These are phyloP conservation scores for Holotrichia oblita DNA, from an alignment of 1,140 invertebrate genomes.

Conservation along the genomic window DNA sequence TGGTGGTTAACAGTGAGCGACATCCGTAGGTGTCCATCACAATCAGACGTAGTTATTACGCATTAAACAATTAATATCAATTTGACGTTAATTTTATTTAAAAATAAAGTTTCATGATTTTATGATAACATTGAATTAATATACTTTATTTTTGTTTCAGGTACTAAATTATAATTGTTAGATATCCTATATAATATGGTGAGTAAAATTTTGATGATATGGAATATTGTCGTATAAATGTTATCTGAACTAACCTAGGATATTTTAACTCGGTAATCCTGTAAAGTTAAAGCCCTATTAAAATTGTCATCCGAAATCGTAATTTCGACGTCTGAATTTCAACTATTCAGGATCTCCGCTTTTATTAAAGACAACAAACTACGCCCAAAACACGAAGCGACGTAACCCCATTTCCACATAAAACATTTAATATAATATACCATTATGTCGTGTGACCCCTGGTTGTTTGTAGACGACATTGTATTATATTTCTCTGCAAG, in stretches of 20 bases:
- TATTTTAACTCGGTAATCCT: not conserved
- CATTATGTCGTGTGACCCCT: not conserved
- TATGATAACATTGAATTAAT: not conserved
- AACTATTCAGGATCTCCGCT: not conserved
- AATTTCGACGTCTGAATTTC: not conserved
- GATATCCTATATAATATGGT: not conserved
- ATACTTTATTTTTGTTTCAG: not conserved
- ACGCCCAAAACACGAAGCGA: not conserved
- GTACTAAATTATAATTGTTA: not conserved
- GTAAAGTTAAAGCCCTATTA: not conserved
- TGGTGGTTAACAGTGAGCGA: not conserved
- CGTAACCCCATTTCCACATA: not conserved
- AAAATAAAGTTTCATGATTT: too few species aligned
- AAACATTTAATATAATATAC: conserved; percentile 29
- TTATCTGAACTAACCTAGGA: not conserved
- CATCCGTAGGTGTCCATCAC: not conserved
- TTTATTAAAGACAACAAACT: not conserved
- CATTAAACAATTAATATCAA: too few species aligned
- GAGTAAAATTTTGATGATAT: not conserved
- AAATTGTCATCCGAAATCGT: not conserved
- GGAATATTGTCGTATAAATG: not conserved
- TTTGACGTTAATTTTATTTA: too few species aligned
- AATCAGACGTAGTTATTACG: not conserved
- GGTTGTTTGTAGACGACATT: not conserved
- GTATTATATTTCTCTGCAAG: not conserved